Percentiles rank a stretch among this genome's conserved stretches.
phyloP scores from a whole-genome alignment of 2,797 vertebrate genomes.

The Trachops cirrhosus region DNA sequence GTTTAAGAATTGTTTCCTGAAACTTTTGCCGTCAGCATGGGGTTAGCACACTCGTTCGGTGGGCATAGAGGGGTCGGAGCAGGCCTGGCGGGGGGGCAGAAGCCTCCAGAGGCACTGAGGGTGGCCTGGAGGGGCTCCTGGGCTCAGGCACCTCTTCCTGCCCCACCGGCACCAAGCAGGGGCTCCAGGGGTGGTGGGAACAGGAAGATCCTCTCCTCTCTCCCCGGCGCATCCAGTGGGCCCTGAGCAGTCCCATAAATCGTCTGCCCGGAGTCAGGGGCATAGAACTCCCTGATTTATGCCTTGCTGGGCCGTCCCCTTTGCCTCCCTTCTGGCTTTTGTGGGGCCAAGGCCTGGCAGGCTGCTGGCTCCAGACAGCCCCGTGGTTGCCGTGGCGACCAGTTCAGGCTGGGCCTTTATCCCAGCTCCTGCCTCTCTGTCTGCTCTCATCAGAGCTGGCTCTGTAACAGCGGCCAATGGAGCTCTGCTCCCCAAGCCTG shows the following conservation, averaged over 20 bases:
- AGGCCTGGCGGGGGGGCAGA: slow-evolving; percentile 14
- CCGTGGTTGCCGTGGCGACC: slow-evolving; percentile 63
- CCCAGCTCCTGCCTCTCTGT: neutral
- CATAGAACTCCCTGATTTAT: slow-evolving; percentile 82
- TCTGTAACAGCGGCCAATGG: neutral
- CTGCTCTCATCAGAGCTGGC: neutral
- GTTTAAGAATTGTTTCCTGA: neutral
- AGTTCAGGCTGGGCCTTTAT: slow-evolving; percentile 52
- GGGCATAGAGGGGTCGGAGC: neutral
- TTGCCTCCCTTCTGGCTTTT: slow-evolving; percentile 54
- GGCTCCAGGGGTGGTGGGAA: slow-evolving; percentile 58
- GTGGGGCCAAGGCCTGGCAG: slow-evolving; percentile 63
- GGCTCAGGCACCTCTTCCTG: slow-evolving; percentile 46
- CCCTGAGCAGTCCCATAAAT: slow-evolving; percentile 81
- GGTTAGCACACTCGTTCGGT: neutral
- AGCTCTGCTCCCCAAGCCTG: neutral
- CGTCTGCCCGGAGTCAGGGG: slow-evolving; percentile 76
- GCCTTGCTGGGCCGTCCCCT: slow-evolving; percentile 45
- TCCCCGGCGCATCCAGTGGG: slow-evolving; percentile 58
- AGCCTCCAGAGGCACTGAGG: neutral
- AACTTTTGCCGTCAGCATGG: neutral
- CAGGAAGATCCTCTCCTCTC: slow-evolving; percentile 49
- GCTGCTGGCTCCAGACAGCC: slow-evolving; percentile 72
- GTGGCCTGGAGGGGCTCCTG: slow-evolving; percentile 47
- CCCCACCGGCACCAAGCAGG: neutral